A percentile compares a stretch with the other conserved stretches of the same genome.
Conservation (phyloP, 1,140 invertebrate genomes). For the Marisa cornuarietis region DNA sequence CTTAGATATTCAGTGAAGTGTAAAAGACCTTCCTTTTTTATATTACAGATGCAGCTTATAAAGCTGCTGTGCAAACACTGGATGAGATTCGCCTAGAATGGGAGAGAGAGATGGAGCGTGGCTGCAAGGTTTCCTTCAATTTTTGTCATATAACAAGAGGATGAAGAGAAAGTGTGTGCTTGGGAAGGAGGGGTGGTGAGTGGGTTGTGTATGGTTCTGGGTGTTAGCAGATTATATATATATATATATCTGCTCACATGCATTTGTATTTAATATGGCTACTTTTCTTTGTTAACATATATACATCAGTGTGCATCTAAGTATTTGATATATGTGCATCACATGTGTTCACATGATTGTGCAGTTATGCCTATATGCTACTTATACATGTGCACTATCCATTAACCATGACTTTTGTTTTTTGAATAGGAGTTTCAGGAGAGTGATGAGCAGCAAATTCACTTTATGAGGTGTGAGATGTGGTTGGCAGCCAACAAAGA, state of each 20-base stretch:
- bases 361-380: too few species aligned
- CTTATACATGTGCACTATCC: too few species aligned
- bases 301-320: too few species aligned
- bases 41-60: background rate
- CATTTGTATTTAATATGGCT: too few species aligned
- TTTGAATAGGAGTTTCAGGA: background rate
- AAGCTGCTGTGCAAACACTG: background rate
- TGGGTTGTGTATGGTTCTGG: too few species aligned
- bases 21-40: background rate
- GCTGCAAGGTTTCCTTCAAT: background rate
- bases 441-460: conserved; percentile 10
- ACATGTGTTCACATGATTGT: too few species aligned
- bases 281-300: too few species aligned
- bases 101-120: conserved; percentile 6
- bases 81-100: background rate
- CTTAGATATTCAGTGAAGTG: background rate
- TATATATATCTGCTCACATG: too few species aligned
- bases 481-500: background rate
- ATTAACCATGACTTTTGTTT: too few species aligned
- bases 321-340: too few species aligned
- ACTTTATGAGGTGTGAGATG: conserved; percentile 8
- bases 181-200: too few species aligned
- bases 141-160: background rate
- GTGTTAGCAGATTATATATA: too few species aligned
- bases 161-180: background rate